Base-by-base conservation (phyloP, 2,888 invertebrate genomes). In the Apamea monoglypha region DNA sequence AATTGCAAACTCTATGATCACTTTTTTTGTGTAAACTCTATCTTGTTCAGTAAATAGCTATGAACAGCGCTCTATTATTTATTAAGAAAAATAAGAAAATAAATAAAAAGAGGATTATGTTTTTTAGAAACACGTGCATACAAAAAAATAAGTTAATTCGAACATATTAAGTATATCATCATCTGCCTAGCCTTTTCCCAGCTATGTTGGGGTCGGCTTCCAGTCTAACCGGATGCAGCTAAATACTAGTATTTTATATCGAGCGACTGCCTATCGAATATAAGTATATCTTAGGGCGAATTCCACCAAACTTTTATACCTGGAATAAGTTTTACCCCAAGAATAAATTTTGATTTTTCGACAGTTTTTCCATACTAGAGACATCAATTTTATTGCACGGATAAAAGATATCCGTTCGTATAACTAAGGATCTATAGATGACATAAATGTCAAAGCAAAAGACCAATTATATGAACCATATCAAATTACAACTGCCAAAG, bases 401-500 rank as follows among this genome's bases (percentile, higher is more conserved):
- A 56, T 12, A 56, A 12, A 56, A 56, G 25, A 56, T 56, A 56
- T 56, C 56, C 56, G n/a, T 61, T 61, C 2, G 12, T 40, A 6
- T 18, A 3, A n/a, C 8, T 32, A 32, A 61, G n/a, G 16, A 44
- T 44, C n/a, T 16, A 63, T 5, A 66, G 14, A 18, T n/a, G 32
- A 12, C 18, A 59, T 32, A n/a, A 21, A 76, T 59, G 69, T 56
- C 29, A 67, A 73, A 71, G 64, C 73, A 50, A 73, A 75, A 73
- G 12, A 56, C 25, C 66, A 73, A 78, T 78, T 71, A 68, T 75
- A 59, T 53, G 40, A 25, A 40, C 50, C 50, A 59, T 78, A 69
- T 68, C n/a, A 40, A 44, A 77, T 66, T 53, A 56, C 78, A 67
- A 50, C 70, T 68, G 47, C 18, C 18, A 74, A 66, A 74, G 32